Evolutionary conservation across 2,113 vertebrate genomes (phyloP), one percentile per base, ranked within the genome.

Genomic region (Poeciliopsis turrubarensis): DNA sequence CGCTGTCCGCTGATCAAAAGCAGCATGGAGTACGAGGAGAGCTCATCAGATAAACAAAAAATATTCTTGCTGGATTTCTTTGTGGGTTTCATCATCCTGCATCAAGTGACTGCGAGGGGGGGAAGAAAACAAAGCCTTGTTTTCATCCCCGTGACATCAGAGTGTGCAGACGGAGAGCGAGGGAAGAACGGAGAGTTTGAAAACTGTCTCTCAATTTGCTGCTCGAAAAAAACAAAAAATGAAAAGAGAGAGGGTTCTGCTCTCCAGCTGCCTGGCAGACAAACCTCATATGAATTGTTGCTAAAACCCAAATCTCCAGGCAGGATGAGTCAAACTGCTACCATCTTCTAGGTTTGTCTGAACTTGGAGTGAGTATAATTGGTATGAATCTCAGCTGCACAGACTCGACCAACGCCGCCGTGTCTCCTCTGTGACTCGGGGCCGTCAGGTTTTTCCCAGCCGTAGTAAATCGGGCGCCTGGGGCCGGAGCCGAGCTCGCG

Each of bases 1-100:
- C 83, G 87, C 41, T 30, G 72, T 76, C 69, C 22, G 27, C 83
- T 85, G 90, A 93, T 94, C 91, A 91, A 92, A 93, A 88, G 84
- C 77, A 86, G 79, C 68, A 68, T 9, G 67, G 65, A 80, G 82
- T 81, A 82, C 87, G 76, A 78, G 87, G 83, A 70, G 57, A 84
- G 83, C 90, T 88, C 92, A 85, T 90, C 87, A 83, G 81, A 84
- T 81, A 79, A 87, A 85, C 88, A 87, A 92, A 92, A 75, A 80
- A 80, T 83, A 91, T 10, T 93, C 86, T 95, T 94, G 89, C 92
- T 84, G 65, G 89, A 93, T 92, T 93, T 92, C 89, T 91, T 90
- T 90, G 87, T 81, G 79, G 76, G 86, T 95, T 95, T 94, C 93
- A 94, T 94, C 94, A 95, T 92, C 88, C 88, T 76, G 87, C 87